Evolutionary conservation across 2,888 invertebrate species (phyloP), one percentile per base, ranked within the genome.

Genomic region (Nemurella pictetii): DNA sequence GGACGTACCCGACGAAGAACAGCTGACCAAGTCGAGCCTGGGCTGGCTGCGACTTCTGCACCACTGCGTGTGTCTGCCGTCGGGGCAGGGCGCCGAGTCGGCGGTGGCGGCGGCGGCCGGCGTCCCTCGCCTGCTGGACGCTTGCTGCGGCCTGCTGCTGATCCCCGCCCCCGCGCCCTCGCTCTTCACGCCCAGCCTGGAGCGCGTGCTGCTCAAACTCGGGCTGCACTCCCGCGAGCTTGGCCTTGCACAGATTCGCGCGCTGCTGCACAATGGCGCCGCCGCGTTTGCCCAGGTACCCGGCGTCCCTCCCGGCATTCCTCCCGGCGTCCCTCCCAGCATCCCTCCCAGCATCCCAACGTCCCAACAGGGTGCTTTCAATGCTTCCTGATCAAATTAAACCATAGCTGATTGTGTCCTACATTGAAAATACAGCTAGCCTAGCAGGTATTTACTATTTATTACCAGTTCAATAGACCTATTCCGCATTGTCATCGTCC

Each of bases 21-120:
- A 91, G 30, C 90, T 93, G 83, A 92, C 92, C 55, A 91, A 91
- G 87, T 91, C 91, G 88, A 95, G 96, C 89, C 93, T 96, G 89
- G 96, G 96, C 86, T 97, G 97, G 97, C 92, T 97, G 87, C 92
- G 95, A 86, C 93, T 97, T 86, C 91, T 97, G 77, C 94, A 96
- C 87, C 95, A 95, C 88, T 96, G 96, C 89, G 93, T 96, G 86
- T 89, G 88, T 88, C 89, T 91, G 30, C 90, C 89, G 84, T 87
- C 87, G 81, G 91, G 92, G 87, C 90, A 91, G 86, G 88, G 88
- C 55, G 5, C 90, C 25, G 55, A n/a, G n/a, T 88, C 87, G 0
- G 91, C 94, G 28, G 90, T 93, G 26, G 91, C 92, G 83, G 93
- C 93, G n/a, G 94, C 95, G 0, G 94, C 95, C 0, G 91, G 92